Conservation (phyloP, 2,797 vertebrate species). For the Karalla daura region DNA sequence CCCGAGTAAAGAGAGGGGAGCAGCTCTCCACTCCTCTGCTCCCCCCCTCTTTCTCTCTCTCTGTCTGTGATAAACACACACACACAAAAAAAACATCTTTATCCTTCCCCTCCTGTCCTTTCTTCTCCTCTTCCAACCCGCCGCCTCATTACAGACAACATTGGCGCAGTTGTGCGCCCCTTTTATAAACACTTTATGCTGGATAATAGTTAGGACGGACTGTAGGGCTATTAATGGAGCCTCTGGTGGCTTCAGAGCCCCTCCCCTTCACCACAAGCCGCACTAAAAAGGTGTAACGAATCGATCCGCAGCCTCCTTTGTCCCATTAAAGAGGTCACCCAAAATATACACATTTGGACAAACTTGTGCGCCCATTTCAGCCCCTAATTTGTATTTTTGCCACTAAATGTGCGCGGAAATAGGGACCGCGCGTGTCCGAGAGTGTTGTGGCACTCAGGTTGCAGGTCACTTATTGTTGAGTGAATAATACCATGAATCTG, state of each 20-base stretch:
- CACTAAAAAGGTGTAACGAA: conserved; percentile 96
- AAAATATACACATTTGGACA: conserved; percentile 40
- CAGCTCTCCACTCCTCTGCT: too few relatives aligned
- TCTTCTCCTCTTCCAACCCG: conserved; percentile 9
- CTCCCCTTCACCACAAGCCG: conserved; percentile 94
- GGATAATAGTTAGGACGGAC: conserved; percentile 76
- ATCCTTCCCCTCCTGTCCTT: not conserved
- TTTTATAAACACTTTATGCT: conserved; percentile 81
- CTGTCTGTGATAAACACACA: too few relatives aligned
- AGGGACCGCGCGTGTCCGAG: too few relatives aligned
- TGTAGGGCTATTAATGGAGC: conserved; percentile 74
- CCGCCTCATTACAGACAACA: conserved; percentile 56
- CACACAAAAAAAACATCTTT: conserved; percentile 16
- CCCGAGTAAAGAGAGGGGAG: conserved; percentile 24
- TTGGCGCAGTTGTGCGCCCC: conserved; percentile 62
- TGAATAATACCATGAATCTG: too few relatives aligned
- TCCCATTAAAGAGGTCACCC: conserved; percentile 73
- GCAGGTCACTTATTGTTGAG: too few relatives aligned
- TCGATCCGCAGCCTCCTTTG: conserved; percentile 90
- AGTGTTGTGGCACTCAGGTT: too few relatives aligned
- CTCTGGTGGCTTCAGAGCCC: conserved; percentile 84
- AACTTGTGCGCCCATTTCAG: conserved; percentile 37
- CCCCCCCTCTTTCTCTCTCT: too few relatives aligned
- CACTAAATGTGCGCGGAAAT: too few relatives aligned
- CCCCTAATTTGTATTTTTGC: not conserved